Percentiles rank a stretch among this genome's conserved stretches.
phyloP scores from a whole-genome alignment of 2,888 invertebrate genomes.

The Creontiades dilutus region DNA sequence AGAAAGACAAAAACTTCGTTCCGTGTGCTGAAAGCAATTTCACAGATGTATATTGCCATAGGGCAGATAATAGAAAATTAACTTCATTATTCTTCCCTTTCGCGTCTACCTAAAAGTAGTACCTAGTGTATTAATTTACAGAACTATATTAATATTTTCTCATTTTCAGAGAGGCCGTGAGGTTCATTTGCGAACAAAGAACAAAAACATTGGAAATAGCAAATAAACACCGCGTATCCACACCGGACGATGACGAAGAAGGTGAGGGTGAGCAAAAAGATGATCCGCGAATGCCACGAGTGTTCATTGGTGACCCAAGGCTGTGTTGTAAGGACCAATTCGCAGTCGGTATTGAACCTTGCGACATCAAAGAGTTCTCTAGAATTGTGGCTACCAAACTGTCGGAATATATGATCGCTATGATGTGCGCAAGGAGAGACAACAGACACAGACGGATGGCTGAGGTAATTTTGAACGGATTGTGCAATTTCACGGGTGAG shows the following conservation, averaged over 20 bases:
- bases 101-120: too few species aligned
- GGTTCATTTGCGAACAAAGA: constrained; percentile 57
- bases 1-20: too few species aligned
- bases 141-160: neutral
- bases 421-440: constrained; percentile 73
- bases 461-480: constrained; percentile 71
- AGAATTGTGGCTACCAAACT: constrained; percentile 73
- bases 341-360: constrained; percentile 39
- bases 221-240: neutral
- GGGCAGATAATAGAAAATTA: too few species aligned
- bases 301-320: constrained; percentile 35
- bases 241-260: neutral
- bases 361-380: constrained; percentile 73
- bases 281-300: constrained; percentile 5
- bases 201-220: constrained; percentile 26
- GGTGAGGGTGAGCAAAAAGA: neutral
- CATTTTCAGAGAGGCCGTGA: constrained; percentile 47
- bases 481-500: constrained; percentile 74
- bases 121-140: too few species aligned
- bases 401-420: constrained; percentile 73
- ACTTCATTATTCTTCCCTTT: too few species aligned
- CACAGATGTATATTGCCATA: too few species aligned
- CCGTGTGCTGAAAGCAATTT: too few species aligned
- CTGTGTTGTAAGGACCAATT: constrained; percentile 14
- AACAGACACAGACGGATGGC: constrained; percentile 73